A percentile compares a stretch with the other conserved stretches of the same genome.
phyloP scores from a whole-genome alignment of 2,113 vertebrate species.

The Xiphophorus hellerii region DNA sequence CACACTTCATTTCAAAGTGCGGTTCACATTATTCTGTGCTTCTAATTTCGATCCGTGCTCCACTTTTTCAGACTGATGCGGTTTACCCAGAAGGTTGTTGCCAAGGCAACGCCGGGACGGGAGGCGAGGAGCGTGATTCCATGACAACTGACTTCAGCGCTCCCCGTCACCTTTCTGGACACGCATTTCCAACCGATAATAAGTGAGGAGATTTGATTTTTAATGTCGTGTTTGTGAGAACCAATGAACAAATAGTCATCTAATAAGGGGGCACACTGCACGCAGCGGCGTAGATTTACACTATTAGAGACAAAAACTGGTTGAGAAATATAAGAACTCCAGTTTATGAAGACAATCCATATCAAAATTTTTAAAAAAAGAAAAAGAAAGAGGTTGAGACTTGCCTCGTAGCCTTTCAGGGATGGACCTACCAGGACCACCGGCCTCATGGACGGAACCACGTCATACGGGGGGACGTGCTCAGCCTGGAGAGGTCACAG shows the following conservation, averaged over 20 bases:
- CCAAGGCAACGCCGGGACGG: conserved; percentile 71
- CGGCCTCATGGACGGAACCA: conserved; percentile 97
- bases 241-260: neutral
- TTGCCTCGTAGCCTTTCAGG: conserved; percentile 97
- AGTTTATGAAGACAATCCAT: neutral
- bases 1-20: neutral
- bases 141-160: conserved; percentile 68
- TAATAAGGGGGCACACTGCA: neutral
- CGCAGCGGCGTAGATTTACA: neutral
- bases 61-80: conserved; percentile 70
- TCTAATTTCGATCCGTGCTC: conserved; percentile 78
- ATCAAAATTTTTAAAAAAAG: neutral
- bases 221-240: neutral
- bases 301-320: neutral
- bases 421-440: conserved; percentile 97
- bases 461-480: conserved; percentile 95
- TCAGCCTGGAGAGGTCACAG: conserved; percentile 82
- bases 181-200: conserved; percentile 34
- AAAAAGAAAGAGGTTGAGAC: conserved; percentile 6
- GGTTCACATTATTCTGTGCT: conserved; percentile 54
- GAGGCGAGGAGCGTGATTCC: conserved; percentile 71
- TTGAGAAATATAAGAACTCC: neutral
- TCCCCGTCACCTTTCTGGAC: conserved; percentile 41
- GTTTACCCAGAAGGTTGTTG: conserved; percentile 78
- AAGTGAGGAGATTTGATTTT: conserved; percentile 16